phyloP scores from a whole-genome alignment of 2,888 invertebrate genomes.

The Dolichomitus sp. region DNA sequence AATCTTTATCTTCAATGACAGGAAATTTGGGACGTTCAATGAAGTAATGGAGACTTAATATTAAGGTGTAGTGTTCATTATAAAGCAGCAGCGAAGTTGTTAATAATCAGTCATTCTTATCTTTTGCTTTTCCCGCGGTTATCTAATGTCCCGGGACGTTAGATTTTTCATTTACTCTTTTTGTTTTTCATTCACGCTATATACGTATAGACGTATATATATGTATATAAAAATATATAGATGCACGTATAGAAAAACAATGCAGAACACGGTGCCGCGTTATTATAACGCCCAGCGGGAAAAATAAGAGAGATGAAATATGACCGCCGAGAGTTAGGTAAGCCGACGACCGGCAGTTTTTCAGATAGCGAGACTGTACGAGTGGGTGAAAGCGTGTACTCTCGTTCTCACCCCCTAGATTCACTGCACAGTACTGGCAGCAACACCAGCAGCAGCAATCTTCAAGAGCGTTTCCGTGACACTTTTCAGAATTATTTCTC shows the following conservation, averaged over 20 bases:
- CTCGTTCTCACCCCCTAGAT: conserved; percentile 34
- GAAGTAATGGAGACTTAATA: not conserved
- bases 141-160: conserved; percentile 73
- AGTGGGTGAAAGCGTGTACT: conserved; percentile 49
- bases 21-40: not conserved
- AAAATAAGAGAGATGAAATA: conserved; percentile 75
- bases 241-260: conserved; percentile 65
- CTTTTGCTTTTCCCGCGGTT: conserved; percentile 50
- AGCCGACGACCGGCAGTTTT: conserved; percentile 75
- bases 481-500: conserved; percentile 67
- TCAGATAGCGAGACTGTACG: conserved; percentile 53
- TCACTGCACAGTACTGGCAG: conserved; percentile 35
- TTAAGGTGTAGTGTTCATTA: not conserved
- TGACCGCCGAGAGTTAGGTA: conserved; percentile 75
- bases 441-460: conserved; percentile 54
- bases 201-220: conserved; percentile 23
- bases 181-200: conserved; percentile 6
- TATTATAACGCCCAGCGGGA: conserved; percentile 71
- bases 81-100: not conserved
- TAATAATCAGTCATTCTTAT: conserved; percentile 20
- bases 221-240: conserved; percentile 7
- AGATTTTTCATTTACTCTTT: conserved; percentile 31
- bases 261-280: conserved; percentile 64
- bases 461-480: conserved; percentile 67
- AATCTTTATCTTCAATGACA: not conserved